phyloP scores from a whole-genome alignment of 2,113 vertebrate species.

The Proteles cristata region DNA sequence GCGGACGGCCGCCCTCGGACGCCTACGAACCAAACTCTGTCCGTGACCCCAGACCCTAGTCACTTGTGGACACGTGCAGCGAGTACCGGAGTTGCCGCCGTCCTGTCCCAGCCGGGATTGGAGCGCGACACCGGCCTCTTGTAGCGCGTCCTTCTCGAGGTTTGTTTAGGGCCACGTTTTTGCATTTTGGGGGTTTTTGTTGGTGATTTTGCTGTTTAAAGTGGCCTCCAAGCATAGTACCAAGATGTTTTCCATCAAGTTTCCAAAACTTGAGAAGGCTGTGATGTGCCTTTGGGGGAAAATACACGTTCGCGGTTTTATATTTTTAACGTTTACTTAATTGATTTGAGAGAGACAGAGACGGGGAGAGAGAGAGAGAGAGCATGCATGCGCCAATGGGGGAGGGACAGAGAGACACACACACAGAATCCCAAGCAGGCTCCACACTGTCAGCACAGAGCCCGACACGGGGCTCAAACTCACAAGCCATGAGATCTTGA shows the following conservation, averaged over 20 bases:
- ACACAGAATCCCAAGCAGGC: not conserved
- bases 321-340: too few species aligned
- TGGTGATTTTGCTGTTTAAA: not conserved
- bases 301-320: not conserved
- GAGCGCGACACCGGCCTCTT: not conserved
- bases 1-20: too few species aligned
- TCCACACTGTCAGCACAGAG: not conserved
- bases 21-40: too few species aligned
- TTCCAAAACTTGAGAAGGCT: not conserved
- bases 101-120: fast-evolving
- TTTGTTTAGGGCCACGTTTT: not conserved
- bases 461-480: not conserved
- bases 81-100: too few species aligned
- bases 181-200: not conserved
- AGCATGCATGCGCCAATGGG: too few species aligned
- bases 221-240: not conserved
- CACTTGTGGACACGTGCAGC: not conserved
- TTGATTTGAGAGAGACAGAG: not conserved
- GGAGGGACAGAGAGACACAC: not conserved
- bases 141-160: not conserved
- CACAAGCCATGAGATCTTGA: not conserved
- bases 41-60: not conserved
- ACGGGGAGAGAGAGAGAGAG: not conserved
- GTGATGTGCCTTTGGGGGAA: not conserved
- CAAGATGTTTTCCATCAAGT: too few species aligned